Evolutionary conservation across 2,888 invertebrate genomes (phyloP).

Genomic region (Dryococelus australis): DNA sequence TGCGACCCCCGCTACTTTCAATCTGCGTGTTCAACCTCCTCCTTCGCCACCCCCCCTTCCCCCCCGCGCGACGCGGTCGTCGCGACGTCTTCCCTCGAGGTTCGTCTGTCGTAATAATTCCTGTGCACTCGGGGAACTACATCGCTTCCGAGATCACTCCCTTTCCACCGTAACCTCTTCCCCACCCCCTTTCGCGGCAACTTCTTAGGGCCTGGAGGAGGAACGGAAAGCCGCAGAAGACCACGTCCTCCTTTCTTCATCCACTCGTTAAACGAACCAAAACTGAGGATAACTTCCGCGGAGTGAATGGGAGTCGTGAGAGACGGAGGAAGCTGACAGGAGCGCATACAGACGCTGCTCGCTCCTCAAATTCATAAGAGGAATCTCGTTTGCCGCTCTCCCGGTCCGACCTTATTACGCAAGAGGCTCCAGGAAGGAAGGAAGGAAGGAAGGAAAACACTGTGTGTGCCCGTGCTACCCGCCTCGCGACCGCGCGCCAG

Average conservation of each 20-base stretch:
- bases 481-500: background rate
- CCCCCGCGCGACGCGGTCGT: background rate
- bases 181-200: background rate
- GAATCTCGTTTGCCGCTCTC: background rate
- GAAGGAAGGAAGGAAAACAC: background rate
- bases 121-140: background rate
- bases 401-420: background rate
- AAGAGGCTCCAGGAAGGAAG: background rate
- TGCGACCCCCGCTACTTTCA: conserved; percentile 25
- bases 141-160: background rate
- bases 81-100: background rate
- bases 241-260: background rate
- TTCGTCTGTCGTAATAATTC: background rate
- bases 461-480: background rate
- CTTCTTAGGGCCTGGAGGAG: background rate
- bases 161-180: background rate
- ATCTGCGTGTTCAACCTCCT: background rate
- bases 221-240: background rate
- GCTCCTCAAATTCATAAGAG: background rate
- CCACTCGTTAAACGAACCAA: conserved; percentile 16
- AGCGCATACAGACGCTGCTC: conserved; percentile 6
- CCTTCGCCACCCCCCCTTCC: background rate
- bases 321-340: background rate
- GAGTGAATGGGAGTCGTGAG: background rate
- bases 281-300: background rate